Evolutionary conservation across 2,888 invertebrate species (phyloP), one percentile per base, ranked within the genome.

Genomic region (Cantharis rustica): DNA sequence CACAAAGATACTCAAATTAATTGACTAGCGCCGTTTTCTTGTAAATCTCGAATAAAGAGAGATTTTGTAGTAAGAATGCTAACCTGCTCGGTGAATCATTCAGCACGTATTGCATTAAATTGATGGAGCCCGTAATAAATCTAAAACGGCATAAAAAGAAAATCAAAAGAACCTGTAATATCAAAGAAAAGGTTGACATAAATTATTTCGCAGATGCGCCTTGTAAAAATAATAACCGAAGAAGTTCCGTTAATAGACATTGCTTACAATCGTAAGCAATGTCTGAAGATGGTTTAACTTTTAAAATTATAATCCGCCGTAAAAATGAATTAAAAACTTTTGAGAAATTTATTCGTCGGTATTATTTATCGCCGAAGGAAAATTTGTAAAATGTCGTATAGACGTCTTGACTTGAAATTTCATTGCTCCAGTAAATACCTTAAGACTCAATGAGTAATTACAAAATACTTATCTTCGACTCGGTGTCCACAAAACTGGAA

Each of bases 21-120:
- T 71, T 71, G 71, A 66, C 16, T 31, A 31, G 15, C 15, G 20
- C 31, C 64, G 20, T 66, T 66, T 64, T 17, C 31, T 72, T 31
- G 16, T 72, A 72, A 72, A 72, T 72, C 71, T 20, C 15, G n/a
- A 26, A 66, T 23, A 66, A 66, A 66, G 16, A 20, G 20, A 66
- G 64, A 66, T 66, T 66, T 66, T 20, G 66, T 47, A 72, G 27
- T 31, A 16, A 27, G 71, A 47, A 31, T 64, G n/a, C 71, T 64
- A 66, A 66, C 26, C 71, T 72, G 71, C 31, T 64, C 17, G 16
- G 27, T 66, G 64, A 72, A 64, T 72, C 71, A 64, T 64, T 72
- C 64, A 72, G 66, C 64, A 72, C 71, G 71, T 31, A 72, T 17
- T 17, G 71, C 64, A 72, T 63, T 17, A 26, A 64, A 16, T 17